These are phyloP conservation scores for Pocillopora damicornis DNA, from an alignment of 64 coral and sea anemone species.

Conservation along the genomic window DNA sequence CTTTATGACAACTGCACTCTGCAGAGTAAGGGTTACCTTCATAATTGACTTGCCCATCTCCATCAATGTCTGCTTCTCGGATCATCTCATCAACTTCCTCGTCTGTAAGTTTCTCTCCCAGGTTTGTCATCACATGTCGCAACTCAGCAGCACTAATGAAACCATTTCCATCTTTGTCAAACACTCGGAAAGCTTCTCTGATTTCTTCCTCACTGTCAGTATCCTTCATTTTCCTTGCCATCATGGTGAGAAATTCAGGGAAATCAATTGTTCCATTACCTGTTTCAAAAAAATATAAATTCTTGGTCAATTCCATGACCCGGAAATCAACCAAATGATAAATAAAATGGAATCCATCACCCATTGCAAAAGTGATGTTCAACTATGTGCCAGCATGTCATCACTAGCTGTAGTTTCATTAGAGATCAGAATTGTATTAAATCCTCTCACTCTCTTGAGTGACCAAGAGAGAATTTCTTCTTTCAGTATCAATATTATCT, in stretches of 20 bases:
- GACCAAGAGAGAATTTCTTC: no score
- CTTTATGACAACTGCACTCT: neutral
- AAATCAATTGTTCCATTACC: conserved; percentile 87
- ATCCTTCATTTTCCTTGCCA: conserved; percentile 88
- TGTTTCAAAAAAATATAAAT: neutral
- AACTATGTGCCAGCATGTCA: no score
- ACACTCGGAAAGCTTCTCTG: conserved; percentile 74
- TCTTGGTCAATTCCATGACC: no score
- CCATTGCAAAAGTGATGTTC: no score
- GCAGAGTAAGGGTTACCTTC: neutral
- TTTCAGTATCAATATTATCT: no score
- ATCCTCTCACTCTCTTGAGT: no score
- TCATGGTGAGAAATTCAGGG: conserved; percentile 83
- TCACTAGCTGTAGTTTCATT: no score
- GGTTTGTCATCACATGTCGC: conserved; percentile 82
- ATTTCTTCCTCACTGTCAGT: conserved; percentile 80
- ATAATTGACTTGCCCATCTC: conserved; percentile 66
- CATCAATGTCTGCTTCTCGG: conserved; percentile 82
- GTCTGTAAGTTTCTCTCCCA: conserved; percentile 84
- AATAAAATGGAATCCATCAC: no score
- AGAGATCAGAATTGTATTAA: no score
- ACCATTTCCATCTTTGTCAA: conserved; percentile 84
- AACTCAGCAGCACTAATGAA: conserved; percentile 86
- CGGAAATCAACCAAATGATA: neutral
- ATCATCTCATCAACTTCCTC: conserved; percentile 91